phyloP scores from a whole-genome alignment of 2,113 vertebrate species.

The Laterallus jamaicensis region DNA sequence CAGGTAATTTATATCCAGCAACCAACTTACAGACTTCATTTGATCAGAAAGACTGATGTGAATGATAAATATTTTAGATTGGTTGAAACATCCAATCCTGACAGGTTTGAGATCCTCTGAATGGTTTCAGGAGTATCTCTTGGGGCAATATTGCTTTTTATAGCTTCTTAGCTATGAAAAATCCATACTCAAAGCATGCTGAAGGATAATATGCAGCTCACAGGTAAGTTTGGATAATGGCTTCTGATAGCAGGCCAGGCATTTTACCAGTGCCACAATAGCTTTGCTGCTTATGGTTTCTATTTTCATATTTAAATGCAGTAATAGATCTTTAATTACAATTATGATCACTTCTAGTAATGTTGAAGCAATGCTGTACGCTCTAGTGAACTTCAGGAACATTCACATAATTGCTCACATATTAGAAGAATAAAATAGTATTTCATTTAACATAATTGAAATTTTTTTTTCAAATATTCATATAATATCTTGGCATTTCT shows the following conservation, averaged over 20 bases:
- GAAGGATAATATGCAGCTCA: background rate
- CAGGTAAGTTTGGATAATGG: background rate
- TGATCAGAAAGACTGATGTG: background rate
- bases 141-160: background rate
- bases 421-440: background rate
- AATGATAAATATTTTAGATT: conserved; percentile 19
- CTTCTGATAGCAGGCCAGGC: background rate
- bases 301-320: background rate
- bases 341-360: background rate
- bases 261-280: background rate
- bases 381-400: background rate
- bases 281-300: background rate
- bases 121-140: background rate
- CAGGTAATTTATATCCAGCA: conserved; percentile 11
- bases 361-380: background rate
- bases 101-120: background rate
- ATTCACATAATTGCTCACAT: background rate
- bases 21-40: background rate
- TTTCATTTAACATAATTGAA: background rate
- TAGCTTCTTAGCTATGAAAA: background rate
- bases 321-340: background rate
- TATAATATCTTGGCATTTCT: background rate
- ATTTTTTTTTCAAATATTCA: background rate
- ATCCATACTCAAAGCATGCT: background rate
- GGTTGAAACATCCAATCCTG: background rate